Evolutionary conservation across 2,888 invertebrate species (phyloP), one percentile per base, ranked within the genome.

Genomic region (Branchellion lobata): DNA sequence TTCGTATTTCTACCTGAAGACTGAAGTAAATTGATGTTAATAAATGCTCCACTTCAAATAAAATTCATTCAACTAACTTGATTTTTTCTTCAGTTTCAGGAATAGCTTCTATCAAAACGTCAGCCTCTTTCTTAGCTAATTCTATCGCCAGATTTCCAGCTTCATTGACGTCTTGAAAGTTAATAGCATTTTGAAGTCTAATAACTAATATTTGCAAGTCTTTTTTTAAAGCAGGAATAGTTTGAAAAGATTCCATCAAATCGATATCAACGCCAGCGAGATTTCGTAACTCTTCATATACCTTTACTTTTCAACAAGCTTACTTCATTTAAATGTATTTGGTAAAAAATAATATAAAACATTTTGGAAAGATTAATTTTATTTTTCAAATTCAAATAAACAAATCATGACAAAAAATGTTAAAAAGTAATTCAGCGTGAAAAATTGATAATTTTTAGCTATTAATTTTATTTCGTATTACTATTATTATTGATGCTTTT

Each of bases 401-500:
- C 11, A 72, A 36, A 33, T 18, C 21, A 24, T 2, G 21, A 24
- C 36, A 72, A 72, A 40, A 40, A 36, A 34, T 36, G 21, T 72
- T 21, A 24, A 72, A 36, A 72, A 72, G n/a, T 72, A 5, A 72
- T 24, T 57, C 21, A n/a, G 21, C 24, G 21, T 14, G 21, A 57
- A 24, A 14, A 14, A 57, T 24, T 24, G 3, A 57, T 57, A 3
- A 18, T 8, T 24, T 24, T 57, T 57, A 5, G 61, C 61, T 57
- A 57, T 57, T 57, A 57, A 57, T 14, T 57, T 57, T 57, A 24
- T 57, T 57, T 57, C 61, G 61, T 57, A 57, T 57, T 57, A 57
- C 61, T 57, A 57, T 57, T 76, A 76, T 76, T 76, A 51, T 57
- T 76, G 76, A 76, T 33, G 76, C 73, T 72, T 36, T 31, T n/a